Percentiles rank a stretch among this genome's conserved stretches.
phyloP scores from a whole-genome alignment of 2,797 vertebrate species.

The Peromyscus attwateri region DNA sequence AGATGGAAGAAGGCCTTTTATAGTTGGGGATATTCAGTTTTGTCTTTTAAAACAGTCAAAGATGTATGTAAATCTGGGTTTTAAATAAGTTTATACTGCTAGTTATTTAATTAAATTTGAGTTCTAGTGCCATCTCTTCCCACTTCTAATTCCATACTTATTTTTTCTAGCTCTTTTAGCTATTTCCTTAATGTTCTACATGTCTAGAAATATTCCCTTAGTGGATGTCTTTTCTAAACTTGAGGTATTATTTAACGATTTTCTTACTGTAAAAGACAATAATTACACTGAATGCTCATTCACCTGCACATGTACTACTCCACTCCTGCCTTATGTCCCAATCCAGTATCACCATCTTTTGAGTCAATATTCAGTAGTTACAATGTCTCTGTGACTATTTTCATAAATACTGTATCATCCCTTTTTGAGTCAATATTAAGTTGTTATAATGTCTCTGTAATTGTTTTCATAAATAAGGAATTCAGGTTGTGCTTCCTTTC shows the following conservation, averaged over 20 bases:
- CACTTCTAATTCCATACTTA: neutral
- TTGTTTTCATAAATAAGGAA: neutral
- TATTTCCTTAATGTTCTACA: slow-evolving; percentile 36
- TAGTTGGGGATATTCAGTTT: slow-evolving; percentile 34
- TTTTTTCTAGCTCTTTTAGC: slow-evolving; percentile 31
- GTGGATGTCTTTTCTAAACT: neutral
- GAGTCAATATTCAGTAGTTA: neutral
- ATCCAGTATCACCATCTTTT: neutral
- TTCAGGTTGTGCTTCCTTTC: slow-evolving; percentile 46
- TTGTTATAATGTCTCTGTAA: neutral
- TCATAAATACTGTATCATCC: neutral
- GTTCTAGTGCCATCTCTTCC: neutral
- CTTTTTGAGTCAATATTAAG: neutral
- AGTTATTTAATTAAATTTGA: slow-evolving; percentile 20
- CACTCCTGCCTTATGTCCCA: neutral
- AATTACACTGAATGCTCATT: neutral
- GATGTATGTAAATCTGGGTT: neutral
- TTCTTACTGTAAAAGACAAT: neutral
- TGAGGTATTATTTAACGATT: neutral
- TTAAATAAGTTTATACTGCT: neutral
- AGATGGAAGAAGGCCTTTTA: neutral
- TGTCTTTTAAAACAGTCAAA: slow-evolving; percentile 1
- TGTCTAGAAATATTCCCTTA: slow-evolving; percentile 30
- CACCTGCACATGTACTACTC: neutral
- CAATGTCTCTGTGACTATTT: neutral